Percentiles rank a stretch among this genome's conserved stretches.
These are phyloP conservation scores for Masticophis lateralis DNA, from an alignment of 2,797 vertebrate genomes.

Conservation along the genomic window DNA sequence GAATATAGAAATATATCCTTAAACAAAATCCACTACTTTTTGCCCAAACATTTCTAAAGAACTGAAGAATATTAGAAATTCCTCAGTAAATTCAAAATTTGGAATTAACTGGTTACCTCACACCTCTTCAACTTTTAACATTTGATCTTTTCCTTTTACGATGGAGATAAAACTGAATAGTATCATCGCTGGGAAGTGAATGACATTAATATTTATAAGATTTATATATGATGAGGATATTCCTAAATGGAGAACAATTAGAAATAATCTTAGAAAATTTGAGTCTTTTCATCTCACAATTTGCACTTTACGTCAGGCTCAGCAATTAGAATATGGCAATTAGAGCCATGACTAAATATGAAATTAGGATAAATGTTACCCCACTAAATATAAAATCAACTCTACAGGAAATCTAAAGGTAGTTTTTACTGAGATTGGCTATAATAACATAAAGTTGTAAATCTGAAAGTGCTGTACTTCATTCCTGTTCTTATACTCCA, in stretches of 20 bases:
- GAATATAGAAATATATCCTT: too few species aligned
- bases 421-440: too few species aligned
- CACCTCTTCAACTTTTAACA: not conserved
- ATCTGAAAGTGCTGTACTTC: too few species aligned
- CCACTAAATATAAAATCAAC: not conserved
- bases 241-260: not conserved
- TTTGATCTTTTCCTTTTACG: too few species aligned
- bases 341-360: not conserved
- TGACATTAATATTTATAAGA: not conserved
- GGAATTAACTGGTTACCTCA: not conserved
- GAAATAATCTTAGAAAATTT: not conserved
- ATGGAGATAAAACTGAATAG: not conserved
- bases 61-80: not conserved
- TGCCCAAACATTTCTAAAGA: not conserved
- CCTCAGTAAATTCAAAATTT: not conserved
- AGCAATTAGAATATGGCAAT: not conserved
- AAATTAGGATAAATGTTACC: not conserved
- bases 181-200: not conserved
- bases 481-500: too few species aligned
- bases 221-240: not conserved
- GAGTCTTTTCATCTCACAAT: not conserved
- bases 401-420: not conserved
- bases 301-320: not conserved
- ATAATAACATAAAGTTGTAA: too few species aligned
- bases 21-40: too few species aligned